Evolutionary conservation across 1,140 invertebrate species (phyloP).

Genomic region (Anastrepha obliqua): DNA sequence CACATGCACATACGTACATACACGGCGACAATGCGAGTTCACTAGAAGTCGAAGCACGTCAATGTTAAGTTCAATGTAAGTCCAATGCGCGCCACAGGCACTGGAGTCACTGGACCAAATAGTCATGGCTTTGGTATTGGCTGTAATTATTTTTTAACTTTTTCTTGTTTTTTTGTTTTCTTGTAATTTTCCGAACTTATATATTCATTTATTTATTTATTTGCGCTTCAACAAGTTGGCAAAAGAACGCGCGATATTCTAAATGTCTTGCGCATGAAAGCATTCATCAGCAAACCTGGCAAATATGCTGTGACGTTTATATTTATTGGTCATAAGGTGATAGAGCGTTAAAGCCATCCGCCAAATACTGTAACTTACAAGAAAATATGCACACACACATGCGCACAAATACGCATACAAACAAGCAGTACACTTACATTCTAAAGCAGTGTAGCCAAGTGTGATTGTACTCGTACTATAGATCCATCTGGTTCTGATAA

Average conservation of each 20-base stretch:
- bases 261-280: background rate
- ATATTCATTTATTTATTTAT: conserved; percentile 50
- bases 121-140: background rate
- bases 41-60: conserved; percentile 7
- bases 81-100: background rate
- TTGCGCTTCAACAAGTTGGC: background rate
- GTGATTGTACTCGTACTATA: background rate
- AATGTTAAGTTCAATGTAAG: conserved; percentile 53
- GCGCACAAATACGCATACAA: background rate
- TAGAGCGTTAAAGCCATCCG: conserved; percentile 1
- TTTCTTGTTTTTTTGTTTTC: background rate
- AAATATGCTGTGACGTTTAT: background rate
- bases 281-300: background rate
- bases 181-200: background rate
- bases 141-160: conserved; percentile 4
- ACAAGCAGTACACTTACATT: background rate
- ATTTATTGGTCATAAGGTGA: conserved; percentile 22
- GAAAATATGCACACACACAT: background rate
- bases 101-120: conserved; percentile 29
- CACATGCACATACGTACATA: background rate
- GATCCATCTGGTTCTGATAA: background rate
- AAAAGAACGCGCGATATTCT: conserved; percentile 6
- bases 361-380: background rate
- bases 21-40: background rate
- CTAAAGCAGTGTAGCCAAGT: background rate